Percentiles rank a stretch among this genome's conserved stretches.
Evolutionary conservation across 2,113 vertebrate genomes (phyloP).

Genomic region (Anser brachyrhynchus): DNA sequence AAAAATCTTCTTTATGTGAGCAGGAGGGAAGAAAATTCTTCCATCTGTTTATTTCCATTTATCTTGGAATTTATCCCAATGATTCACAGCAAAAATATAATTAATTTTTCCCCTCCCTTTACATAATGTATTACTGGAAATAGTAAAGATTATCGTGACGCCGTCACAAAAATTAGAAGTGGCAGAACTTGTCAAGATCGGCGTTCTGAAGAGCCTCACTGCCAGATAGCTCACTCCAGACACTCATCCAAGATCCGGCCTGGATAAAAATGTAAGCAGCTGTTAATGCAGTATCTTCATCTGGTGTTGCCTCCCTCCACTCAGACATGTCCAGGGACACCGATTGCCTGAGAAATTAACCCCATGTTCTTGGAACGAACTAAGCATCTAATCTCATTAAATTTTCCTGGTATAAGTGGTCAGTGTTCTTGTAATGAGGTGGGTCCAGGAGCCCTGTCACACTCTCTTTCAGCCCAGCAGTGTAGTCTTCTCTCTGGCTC

Average conservation of each 20-base stretch:
- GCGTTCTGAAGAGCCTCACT: constrained; percentile 81
- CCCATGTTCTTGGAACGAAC: not conserved
- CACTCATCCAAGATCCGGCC: constrained; percentile 73
- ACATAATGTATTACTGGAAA: constrained; percentile 82
- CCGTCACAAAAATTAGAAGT: constrained; percentile 70
- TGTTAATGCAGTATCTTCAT: not conserved
- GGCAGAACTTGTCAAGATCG: constrained; percentile 85
- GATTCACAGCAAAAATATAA: not conserved
- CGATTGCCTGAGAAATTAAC: not conserved
- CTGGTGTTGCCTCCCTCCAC: not conserved
- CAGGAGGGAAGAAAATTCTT: not conserved
- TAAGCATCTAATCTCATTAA: too few species aligned
- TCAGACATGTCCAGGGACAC: not conserved
- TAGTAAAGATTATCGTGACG: constrained; percentile 82
- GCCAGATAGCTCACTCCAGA: constrained; percentile 78
- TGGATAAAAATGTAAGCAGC: constrained; percentile 83
- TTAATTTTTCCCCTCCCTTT: not conserved
- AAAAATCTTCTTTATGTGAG: not conserved
- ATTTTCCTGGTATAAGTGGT: not conserved
- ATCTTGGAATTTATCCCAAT: fast-evolving
- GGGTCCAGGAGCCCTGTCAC: not conserved
- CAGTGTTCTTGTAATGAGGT: not conserved
- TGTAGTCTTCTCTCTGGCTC: not conserved
- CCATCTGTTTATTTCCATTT: not conserved
- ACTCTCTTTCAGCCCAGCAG: not conserved